Evolutionary conservation across 2,797 vertebrate species (phyloP), one percentile per base, ranked within the genome.

Genomic region (Orestias chungarensis): DNA sequence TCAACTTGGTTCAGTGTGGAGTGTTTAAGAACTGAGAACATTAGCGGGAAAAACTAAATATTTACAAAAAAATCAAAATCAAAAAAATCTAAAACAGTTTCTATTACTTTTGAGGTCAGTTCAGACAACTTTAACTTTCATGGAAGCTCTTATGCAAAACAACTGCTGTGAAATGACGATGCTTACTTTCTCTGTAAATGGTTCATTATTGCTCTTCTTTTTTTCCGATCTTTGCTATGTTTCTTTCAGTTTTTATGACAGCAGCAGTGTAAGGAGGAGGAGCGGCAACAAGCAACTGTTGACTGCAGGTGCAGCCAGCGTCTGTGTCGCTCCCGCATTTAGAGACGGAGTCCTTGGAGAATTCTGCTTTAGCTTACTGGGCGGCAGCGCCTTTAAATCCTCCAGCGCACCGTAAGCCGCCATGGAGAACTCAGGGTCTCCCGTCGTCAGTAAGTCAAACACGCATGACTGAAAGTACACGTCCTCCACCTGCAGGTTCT

Each of bases 381-480:
- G 95, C 1, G 94, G 93, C 73, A 96, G 89, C 0, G 95, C 94
- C 84, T 95, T 95, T 65, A 96, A 89, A 79, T 96, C 95, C 92
- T 96, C 94, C 84, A 96, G 83, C 12, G 95, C 95, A 0, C 94
- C 93, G 0, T 91, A 94, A 0, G 95, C 95, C 0, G 95, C 95
- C 94, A 95, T 91, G 27, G 94, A 95, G 92, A 96, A 96, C 73
- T 95, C 94, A 0, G 94, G 92, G 59, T 96, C 95, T 50, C 95
- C 95, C 0, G 95, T 96, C 40, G 95, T 96, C 73, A 96, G 93
- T 67, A 95, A 90, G 85, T 96, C 95, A 78, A 96, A 96, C 73
- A 96, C 95, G 1, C 95, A 95, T 27, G 95, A 96, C 86, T 96
- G 95, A 76, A 96, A 96, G 91, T 96, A 96, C 66, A 95, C 91